Percentiles rank a stretch among this genome's conserved stretches.
phyloP scores from a whole-genome alignment of 2,888 invertebrate species.

The Ophioninae sp. region DNA sequence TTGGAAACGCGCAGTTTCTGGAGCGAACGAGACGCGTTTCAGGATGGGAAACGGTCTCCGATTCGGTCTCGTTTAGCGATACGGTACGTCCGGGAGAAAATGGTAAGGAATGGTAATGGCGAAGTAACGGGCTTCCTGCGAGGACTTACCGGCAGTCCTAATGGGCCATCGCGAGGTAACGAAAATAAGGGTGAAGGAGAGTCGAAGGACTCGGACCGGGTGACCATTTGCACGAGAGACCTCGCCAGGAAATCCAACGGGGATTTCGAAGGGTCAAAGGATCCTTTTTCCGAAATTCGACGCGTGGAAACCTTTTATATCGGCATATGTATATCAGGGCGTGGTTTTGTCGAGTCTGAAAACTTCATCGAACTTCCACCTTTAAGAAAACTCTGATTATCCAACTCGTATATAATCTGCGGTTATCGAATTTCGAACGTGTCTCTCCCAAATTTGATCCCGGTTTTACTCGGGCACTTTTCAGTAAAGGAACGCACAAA shows the following conservation, averaged over 20 bases:
- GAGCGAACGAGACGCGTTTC: not conserved
- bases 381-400: too few species aligned
- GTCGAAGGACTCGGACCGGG: not conserved
- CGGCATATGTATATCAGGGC: not conserved
- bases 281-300: constrained; percentile 28
- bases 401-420: too few species aligned
- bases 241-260: constrained; percentile 16
- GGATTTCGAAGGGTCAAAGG: not conserved
- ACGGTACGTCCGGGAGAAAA: constrained; percentile 42
- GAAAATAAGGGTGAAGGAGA: constrained; percentile 13
- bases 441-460: not conserved
- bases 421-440: too few species aligned
- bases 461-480: not conserved
- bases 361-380: too few species aligned
- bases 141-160: constrained; percentile 50
- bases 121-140: constrained; percentile 50
- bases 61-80: constrained; percentile 23
- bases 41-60: not conserved
- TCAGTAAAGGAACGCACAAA: constrained; percentile 16
- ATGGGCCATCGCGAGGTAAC: constrained; percentile 58
- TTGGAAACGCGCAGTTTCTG: constrained; percentile 7
- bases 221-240: constrained; percentile 20
- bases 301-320: constrained; percentile 13
- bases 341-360: not conserved
- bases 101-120: constrained; percentile 60